These are phyloP conservation scores for Eristalinus sepulchralis DNA, from an alignment of 2,888 invertebrate genomes.

Conservation along the genomic window DNA sequence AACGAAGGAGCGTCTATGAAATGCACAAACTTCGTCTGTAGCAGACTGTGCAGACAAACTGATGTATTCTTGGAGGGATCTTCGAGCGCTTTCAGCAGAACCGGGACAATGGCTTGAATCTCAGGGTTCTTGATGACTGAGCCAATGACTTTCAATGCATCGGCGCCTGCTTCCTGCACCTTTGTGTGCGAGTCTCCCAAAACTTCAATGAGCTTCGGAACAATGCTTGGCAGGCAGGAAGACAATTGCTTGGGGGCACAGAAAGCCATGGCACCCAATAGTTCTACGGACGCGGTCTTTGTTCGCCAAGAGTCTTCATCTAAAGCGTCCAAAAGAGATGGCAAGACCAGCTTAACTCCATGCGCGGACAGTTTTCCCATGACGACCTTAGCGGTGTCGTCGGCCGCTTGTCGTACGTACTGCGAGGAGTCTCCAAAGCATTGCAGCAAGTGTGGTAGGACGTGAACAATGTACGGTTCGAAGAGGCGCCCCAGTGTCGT, in stretches of 20 bases:
- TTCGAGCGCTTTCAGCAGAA: slow-evolving; percentile 93
- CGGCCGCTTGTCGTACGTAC: slow-evolving; percentile 97
- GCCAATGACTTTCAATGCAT: slow-evolving; percentile 97
- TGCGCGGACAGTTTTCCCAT: slow-evolving; percentile 97
- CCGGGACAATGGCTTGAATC: slow-evolving; percentile 95
- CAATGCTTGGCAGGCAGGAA: slow-evolving; percentile 98
- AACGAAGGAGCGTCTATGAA: slow-evolving; percentile 99
- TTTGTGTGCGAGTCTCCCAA: slow-evolving; percentile 98
- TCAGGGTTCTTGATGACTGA: slow-evolving; percentile 99
- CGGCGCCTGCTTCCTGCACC: slow-evolving; percentile 97
- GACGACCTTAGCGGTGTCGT: slow-evolving; percentile 97
- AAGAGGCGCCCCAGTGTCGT: slow-evolving; percentile 94
- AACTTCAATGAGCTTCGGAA: slow-evolving; percentile 98
- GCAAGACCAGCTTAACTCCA: slow-evolving; percentile 98
- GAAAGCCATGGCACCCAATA: slow-evolving; percentile 98
- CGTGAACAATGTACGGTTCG: slow-evolving; percentile 99
- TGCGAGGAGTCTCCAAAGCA: slow-evolving; percentile 98
- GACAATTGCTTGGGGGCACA: slow-evolving; percentile 99
- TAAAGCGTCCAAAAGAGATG: slow-evolving; percentile 94
- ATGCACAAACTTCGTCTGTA: slow-evolving; percentile 99
- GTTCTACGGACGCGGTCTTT: slow-evolving; percentile 96
- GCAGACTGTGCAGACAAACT: slow-evolving; percentile 93
- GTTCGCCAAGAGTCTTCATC: slow-evolving; percentile 99
- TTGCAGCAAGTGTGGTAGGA: slow-evolving; percentile 95
- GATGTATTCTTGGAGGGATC: slow-evolving; percentile 98